phyloP scores from a whole-genome alignment of 2,888 invertebrate species.

The Melanotus villosus region DNA sequence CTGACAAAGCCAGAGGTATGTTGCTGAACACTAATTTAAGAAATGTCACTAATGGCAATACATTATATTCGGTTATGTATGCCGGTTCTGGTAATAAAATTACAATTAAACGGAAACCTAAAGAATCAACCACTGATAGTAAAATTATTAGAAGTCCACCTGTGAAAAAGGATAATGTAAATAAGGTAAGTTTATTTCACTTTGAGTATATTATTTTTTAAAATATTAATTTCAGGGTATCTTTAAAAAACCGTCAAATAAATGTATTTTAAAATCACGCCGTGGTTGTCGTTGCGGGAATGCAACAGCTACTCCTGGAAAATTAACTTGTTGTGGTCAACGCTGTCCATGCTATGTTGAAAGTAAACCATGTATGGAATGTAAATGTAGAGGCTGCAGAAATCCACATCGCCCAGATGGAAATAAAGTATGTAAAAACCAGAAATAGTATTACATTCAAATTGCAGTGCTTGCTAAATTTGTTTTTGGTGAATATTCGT shows the following conservation, averaged over 20 bases:
- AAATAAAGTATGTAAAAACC: conserved; percentile 74
- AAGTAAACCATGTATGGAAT: conserved; percentile 89
- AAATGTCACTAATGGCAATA: conserved; percentile 56
- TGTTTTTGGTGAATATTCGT: no score
- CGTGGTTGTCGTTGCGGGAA: conserved; percentile 93
- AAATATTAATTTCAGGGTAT: no score
- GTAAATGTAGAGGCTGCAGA: conserved; percentile 92
- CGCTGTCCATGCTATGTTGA: conserved; percentile 95
- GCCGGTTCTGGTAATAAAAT: conserved; percentile 87
- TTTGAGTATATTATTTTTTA: no score
- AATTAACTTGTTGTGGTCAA: conserved; percentile 93
- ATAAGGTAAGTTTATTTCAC: conserved; percentile 62
- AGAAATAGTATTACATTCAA: neutral
- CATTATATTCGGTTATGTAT: conserved; percentile 84
- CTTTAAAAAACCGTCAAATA: conserved; percentile 70
- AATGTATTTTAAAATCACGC: conserved; percentile 70
- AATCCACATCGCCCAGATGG: conserved; percentile 91
- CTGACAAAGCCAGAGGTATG: conserved; percentile 42
- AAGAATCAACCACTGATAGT: conserved; percentile 53
- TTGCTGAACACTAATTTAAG: conserved; percentile 40
- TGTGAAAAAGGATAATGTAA: conserved; percentile 51
- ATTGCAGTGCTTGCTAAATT: no score
- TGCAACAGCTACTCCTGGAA: conserved; percentile 90
- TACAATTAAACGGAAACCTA: conserved; percentile 83
- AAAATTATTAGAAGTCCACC: conserved; percentile 17